phyloP scores from a whole-genome alignment of 2,797 vertebrate species.

The Coluber constrictor region DNA sequence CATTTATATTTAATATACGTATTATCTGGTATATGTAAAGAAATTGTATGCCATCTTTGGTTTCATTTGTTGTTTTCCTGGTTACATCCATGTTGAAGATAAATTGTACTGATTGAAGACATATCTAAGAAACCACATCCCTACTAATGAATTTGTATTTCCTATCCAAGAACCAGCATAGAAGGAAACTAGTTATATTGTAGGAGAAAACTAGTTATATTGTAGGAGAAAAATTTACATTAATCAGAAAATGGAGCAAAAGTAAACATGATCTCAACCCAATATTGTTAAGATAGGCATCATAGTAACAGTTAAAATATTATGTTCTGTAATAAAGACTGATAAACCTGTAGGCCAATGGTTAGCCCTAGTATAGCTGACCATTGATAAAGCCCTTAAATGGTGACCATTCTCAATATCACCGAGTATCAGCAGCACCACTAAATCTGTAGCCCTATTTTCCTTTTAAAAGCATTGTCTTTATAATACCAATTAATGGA shows the following conservation, averaged over 20 bases:
- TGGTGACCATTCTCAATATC: not conserved
- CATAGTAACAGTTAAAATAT: not conserved
- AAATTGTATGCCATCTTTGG: not conserved
- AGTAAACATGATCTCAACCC: not conserved
- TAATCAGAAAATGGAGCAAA: not conserved
- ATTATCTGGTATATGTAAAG: not conserved
- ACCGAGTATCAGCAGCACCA: not conserved
- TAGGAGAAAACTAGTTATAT: not conserved
- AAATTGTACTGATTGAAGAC: fast-evolving
- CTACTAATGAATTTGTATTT: not conserved
- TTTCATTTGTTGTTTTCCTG: fast-evolving
- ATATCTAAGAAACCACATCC: not conserved
- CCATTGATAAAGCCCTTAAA: not conserved
- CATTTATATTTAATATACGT: not conserved
- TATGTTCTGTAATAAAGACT: not conserved
- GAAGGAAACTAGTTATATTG: not conserved
- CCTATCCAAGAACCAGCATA: not conserved
- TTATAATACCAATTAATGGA: not conserved
- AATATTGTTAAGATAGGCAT: not conserved
- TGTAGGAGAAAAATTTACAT: not conserved
- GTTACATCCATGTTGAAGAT: not conserved
- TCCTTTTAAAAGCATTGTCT: not conserved
- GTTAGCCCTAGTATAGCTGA: not conserved
- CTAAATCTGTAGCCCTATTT: not conserved
- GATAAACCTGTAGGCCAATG: not conserved